phyloP scores from a whole-genome alignment of 2,113 vertebrate species.

The Progne subis region DNA sequence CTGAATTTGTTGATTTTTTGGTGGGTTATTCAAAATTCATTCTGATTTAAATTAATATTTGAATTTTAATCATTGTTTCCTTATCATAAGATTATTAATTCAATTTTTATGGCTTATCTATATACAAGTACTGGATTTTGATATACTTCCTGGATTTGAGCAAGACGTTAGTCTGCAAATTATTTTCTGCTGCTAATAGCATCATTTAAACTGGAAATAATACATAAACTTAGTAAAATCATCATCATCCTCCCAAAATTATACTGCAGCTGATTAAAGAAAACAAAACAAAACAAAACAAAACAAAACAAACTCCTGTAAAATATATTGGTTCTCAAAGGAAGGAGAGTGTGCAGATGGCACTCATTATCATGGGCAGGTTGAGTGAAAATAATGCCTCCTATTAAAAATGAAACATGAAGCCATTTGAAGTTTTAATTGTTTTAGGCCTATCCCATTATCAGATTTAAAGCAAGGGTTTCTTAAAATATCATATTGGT shows the following conservation, averaged over 20 bases:
- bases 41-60: neutral
- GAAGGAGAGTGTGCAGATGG: neutral
- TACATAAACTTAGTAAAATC: neutral
- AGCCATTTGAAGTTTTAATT: neutral
- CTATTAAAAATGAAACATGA: neutral
- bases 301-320: neutral
- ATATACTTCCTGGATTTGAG: neutral
- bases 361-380: neutral
- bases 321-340: neutral
- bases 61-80: neutral
- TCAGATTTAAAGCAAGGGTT: neutral
- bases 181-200: neutral
- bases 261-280: neutral
- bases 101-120: neutral
- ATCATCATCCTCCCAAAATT: neutral
- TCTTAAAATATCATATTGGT: neutral
- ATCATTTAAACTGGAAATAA: neutral
- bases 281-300: accelerated
- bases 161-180: neutral
- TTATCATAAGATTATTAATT: neutral
- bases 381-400: neutral
- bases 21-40: neutral
- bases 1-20: neutral
- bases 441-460: neutral
- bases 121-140: neutral